Evolutionary conservation across 2,888 invertebrate genomes (phyloP).

Genomic region (Drosophila kuntzei): DNA sequence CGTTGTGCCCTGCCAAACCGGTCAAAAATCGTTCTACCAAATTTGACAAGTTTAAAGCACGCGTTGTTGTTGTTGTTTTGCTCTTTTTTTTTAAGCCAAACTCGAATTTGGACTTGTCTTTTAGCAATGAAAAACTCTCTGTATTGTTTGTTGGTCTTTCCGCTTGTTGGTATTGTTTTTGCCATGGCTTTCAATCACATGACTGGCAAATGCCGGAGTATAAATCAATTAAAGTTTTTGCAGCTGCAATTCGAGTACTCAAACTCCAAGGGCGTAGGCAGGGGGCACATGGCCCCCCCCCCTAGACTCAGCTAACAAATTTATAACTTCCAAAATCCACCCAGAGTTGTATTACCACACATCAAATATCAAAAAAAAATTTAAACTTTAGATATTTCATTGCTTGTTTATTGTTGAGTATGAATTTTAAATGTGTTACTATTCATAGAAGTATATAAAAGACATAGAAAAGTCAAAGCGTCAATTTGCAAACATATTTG

Average conservation of each 20-base stretch:
- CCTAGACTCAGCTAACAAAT: no score
- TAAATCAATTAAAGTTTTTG: conserved; percentile 73
- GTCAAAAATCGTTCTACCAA: conserved; percentile 77
- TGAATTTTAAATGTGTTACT: no score
- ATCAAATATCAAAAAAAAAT: no score
- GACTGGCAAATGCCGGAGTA: conserved; percentile 55
- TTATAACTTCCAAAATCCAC: no score
- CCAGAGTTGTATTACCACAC: no score
- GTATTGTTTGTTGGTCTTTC: conserved; percentile 41
- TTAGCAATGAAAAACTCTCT: conserved; percentile 23
- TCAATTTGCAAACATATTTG: no score
- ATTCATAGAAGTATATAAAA: no score
- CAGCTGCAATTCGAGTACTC: conserved; percentile 61
- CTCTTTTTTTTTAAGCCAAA: conserved; percentile 35
- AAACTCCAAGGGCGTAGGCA: no score
- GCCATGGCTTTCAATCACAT: conserved; percentile 59
- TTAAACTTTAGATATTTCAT: no score
- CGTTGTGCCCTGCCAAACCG: conserved; percentile 66
- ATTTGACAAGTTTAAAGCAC: conserved; percentile 68
- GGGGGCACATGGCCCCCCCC: no score
- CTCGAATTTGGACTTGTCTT: conserved; percentile 35
- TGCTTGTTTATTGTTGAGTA: no score
- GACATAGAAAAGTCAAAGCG: no score
- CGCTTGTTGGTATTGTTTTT: conserved; percentile 21
- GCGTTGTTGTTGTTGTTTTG: conserved; percentile 29